phyloP scores from a whole-genome alignment of 2,113 vertebrate species.

The Ceratotherium simum region DNA sequence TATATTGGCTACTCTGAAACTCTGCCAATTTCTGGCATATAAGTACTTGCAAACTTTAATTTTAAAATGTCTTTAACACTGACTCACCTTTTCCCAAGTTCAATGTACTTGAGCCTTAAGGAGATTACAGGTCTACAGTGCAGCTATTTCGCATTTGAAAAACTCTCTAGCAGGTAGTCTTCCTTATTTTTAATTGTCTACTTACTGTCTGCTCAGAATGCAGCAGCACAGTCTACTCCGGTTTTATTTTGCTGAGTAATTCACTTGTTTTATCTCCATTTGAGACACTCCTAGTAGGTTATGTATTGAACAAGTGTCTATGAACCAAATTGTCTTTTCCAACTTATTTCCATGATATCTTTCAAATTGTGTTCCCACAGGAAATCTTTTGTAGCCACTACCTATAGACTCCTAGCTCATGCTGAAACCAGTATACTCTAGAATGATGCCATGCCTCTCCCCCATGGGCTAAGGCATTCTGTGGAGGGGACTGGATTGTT shows the following conservation, averaged over 20 bases:
- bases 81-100: not conserved
- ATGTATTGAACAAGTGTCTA: not conserved
- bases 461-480: not conserved
- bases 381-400: not conserved
- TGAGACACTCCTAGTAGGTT: not conserved
- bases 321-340: constrained; percentile 3
- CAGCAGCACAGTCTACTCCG: not conserved
- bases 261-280: not conserved
- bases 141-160: constrained; percentile 8
- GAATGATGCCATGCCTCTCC: not conserved
- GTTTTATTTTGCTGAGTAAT: constrained; percentile 45
- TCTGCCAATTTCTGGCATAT: not conserved
- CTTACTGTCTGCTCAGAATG: not conserved
- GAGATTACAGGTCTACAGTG: not conserved
- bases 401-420: not conserved
- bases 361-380: not conserved
- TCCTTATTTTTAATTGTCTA: not conserved
- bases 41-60: not conserved
- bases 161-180: not conserved
- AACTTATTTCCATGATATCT: not conserved
- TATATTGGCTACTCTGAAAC: not conserved
- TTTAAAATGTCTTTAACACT: constrained; percentile 7
- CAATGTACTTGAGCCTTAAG: not conserved
- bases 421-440: not conserved
- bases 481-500: not conserved